A percentile compares a stretch with the other conserved stretches of the same genome.
Evolutionary conservation across 2,113 vertebrate genomes (phyloP).

Genomic region (Brachyhypopomus gauderio): DNA sequence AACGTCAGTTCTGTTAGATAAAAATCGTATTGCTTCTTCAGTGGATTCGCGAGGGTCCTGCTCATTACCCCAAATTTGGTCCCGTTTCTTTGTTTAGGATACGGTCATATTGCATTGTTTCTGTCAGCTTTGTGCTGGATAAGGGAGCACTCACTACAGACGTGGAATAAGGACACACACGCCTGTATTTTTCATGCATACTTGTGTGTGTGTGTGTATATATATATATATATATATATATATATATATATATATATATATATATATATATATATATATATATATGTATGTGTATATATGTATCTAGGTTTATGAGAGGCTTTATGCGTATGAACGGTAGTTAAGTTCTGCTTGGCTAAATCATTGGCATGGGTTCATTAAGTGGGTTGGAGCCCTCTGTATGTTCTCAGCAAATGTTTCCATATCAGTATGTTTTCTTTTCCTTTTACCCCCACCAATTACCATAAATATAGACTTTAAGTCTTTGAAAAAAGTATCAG

Average conservation of each 20-base stretch:
- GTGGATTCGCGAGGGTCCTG: background rate
- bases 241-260: background rate
- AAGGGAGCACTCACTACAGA: background rate
- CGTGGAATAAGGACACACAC: background rate
- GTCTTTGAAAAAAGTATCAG: background rate
- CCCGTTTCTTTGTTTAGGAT: background rate
- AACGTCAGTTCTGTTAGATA: background rate
- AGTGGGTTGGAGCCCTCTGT: slow-evolving; percentile 8
- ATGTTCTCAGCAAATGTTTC: slow-evolving; percentile 36
- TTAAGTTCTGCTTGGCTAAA: slow-evolving; percentile 25
- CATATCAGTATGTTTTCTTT: slow-evolving; percentile 21
- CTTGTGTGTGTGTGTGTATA: background rate
- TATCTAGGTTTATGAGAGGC: background rate
- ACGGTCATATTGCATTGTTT: background rate
- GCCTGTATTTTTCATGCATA: background rate
- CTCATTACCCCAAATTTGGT: background rate
- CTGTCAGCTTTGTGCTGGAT: background rate
- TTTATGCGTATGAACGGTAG: slow-evolving; percentile 8
- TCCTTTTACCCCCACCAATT: slow-evolving; percentile 9
- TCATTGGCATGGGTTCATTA: slow-evolving; percentile 28
- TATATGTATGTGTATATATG: background rate
- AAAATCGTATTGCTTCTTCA: background rate
- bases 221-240: background rate
- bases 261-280: background rate
- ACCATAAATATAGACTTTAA: slow-evolving; percentile 26